These are phyloP conservation scores for Mirza zaza DNA, from an alignment of 2,113 vertebrate species.

Conservation along the genomic window DNA sequence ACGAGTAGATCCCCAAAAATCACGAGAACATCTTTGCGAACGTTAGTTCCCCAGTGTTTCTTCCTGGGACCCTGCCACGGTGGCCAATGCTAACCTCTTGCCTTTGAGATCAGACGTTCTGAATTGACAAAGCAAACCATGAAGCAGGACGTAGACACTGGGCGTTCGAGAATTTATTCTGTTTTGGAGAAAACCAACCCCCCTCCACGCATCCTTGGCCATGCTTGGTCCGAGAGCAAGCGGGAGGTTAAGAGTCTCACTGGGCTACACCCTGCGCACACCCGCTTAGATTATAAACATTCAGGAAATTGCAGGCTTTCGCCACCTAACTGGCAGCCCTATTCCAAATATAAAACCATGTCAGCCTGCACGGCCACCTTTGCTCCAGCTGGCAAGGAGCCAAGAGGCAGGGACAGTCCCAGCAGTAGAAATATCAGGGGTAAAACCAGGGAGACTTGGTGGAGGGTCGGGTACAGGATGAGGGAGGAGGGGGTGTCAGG, in stretches of 20 bases:
- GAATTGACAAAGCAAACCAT: not conserved
- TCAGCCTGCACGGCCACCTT: slow-evolving; percentile 34
- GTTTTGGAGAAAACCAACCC: not conserved
- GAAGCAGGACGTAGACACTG: not conserved
- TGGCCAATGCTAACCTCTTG: not conserved
- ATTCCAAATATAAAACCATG: slow-evolving; percentile 51
- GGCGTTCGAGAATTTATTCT: not conserved
- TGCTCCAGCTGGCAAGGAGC: not conserved
- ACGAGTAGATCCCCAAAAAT: not conserved
- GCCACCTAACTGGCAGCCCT: slow-evolving; percentile 33
- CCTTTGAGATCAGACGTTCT: not conserved
- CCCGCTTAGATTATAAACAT: slow-evolving; percentile 68
- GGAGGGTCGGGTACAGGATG: not conserved
- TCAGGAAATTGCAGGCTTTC: slow-evolving; percentile 60
- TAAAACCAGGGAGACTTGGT: not conserved
- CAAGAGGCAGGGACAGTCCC: not conserved
- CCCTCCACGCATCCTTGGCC: not conserved
- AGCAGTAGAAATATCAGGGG: not conserved
- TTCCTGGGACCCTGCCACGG: not conserved
- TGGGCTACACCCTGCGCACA: not conserved
- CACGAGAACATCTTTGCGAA: not conserved
- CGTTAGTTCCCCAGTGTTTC: not conserved
- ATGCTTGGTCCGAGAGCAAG: not conserved
- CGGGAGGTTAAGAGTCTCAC: not conserved
- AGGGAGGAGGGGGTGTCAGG: not conserved